These are phyloP conservation scores for Whitmania pigra DNA, from an alignment of 1,140 invertebrate genomes.

Conservation along the genomic window DNA sequence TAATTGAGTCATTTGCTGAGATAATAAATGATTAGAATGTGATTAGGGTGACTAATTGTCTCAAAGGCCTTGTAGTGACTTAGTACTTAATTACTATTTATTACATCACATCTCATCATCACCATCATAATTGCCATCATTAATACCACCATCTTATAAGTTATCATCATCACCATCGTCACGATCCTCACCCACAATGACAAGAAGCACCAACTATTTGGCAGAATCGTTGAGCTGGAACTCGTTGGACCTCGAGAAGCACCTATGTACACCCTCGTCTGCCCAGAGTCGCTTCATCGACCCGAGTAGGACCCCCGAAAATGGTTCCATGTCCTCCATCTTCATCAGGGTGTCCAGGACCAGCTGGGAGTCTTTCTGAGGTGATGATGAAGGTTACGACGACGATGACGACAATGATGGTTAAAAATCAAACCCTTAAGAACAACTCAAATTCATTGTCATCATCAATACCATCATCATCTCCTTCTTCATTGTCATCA, in stretches of 20 bases:
- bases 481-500: too few relatives aligned
- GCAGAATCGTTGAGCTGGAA: conserved; percentile 99
- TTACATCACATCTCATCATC: background rate
- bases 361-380: conserved; percentile 79
- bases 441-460: too few relatives aligned
- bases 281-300: conserved; percentile 98
- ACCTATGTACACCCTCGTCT: conserved; percentile 91
- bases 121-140: background rate
- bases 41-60: too few relatives aligned
- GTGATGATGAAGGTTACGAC: background rate
- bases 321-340: conserved; percentile 99
- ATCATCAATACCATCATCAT: too few relatives aligned
- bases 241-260: conserved; percentile 96
- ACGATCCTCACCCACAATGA: background rate
- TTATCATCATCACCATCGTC: too few relatives aligned
- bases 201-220: conserved; percentile 79
- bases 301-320: conserved; percentile 88
- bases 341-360: conserved; percentile 96
- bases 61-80: too few relatives aligned
- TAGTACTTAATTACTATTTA: too few relatives aligned
- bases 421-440: too few relatives aligned
- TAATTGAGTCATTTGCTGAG: too few relatives aligned
- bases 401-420: too few relatives aligned
- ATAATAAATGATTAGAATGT: too few relatives aligned
- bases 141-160: background rate